Base-by-base conservation (phyloP, 2,113 vertebrate species). In the Nothocercus nigrocapillus region DNA sequence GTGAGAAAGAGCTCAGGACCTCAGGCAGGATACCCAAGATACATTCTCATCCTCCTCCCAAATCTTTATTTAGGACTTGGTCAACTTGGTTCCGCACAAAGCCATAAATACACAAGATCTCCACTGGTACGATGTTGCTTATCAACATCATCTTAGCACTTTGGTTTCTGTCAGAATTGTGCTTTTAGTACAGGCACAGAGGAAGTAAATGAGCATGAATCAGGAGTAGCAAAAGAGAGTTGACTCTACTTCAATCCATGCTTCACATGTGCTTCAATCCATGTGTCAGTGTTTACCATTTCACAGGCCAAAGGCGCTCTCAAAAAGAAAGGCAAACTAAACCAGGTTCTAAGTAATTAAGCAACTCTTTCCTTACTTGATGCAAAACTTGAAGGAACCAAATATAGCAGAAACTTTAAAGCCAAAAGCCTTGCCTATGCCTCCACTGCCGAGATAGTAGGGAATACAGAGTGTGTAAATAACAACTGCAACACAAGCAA, bases 11-110 rank as follows among this genome's bases (percentile, higher is more conserved):
- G 58, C 18, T 89, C 44, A n/a, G 58, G 25, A 13, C 34, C 30
- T 32, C 11, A 45, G 42, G 56, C 12, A 32, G 27, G n/a, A 70
- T n/a, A 47, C 9, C 9, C 14, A 77, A 45, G 36, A 59, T 20
- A 38, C 0, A 0, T 76, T 91, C 27, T 67, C 58, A 72, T 0
- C 4, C 9, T 10, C 14, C 19, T 5, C n/a, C 28, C 3, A 38
- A 75, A 45, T 45, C 67, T 56, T 38, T 17, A 34, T 61, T 7
- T 34, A 77, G 54, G 36, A 67, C 16, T 85, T 61, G 34, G 38
- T 38, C 42, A 77, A 45, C 7, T 13, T 42, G 32, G 14, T 25
- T 82, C 67, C 45, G 22, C 42, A 24, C n/a, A 82, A 66, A 94
- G 17, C 38, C 44, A 69, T 27, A 32, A 72, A 64, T 27, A 16